These are phyloP conservation scores for Ruditapes philippinarum DNA, from an alignment of 1,140 invertebrate genomes.

Conservation along the genomic window DNA sequence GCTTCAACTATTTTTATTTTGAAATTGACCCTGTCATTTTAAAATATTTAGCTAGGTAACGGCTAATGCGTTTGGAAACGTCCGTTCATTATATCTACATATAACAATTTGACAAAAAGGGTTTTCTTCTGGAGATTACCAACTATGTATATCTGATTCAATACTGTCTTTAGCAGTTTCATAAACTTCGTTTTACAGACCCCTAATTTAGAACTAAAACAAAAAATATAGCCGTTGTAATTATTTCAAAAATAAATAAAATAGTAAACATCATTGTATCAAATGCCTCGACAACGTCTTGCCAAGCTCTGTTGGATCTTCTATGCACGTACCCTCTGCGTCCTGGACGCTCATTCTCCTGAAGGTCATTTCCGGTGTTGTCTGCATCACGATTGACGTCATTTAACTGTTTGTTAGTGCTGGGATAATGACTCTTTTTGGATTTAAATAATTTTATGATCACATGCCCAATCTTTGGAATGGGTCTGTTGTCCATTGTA, in stretches of 20 bases:
- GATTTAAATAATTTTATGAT: background rate
- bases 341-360: background rate
- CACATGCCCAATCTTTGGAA: background rate
- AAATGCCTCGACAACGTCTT: background rate
- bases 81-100: too few relatives aligned
- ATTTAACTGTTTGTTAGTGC: background rate
- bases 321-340: background rate
- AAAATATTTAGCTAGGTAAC: too few relatives aligned
- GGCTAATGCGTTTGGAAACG: too few relatives aligned
- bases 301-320: background rate
- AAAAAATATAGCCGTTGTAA: background rate
- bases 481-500: background rate
- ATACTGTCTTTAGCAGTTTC: too few relatives aligned
- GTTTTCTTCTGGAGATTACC: too few relatives aligned
- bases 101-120: too few relatives aligned
- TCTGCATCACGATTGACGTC: background rate
- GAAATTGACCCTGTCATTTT: too few relatives aligned
- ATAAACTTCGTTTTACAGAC: too few relatives aligned
- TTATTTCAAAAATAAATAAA: background rate
- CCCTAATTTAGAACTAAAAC: background rate
- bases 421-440: background rate
- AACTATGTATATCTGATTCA: too few relatives aligned
- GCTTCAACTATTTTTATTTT: too few relatives aligned
- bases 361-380: background rate
- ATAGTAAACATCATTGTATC: constrained; percentile 13